Evolutionary conservation across 2,113 vertebrate species (phyloP).

Genomic region (Neomonachus schauinslandi): DNA sequence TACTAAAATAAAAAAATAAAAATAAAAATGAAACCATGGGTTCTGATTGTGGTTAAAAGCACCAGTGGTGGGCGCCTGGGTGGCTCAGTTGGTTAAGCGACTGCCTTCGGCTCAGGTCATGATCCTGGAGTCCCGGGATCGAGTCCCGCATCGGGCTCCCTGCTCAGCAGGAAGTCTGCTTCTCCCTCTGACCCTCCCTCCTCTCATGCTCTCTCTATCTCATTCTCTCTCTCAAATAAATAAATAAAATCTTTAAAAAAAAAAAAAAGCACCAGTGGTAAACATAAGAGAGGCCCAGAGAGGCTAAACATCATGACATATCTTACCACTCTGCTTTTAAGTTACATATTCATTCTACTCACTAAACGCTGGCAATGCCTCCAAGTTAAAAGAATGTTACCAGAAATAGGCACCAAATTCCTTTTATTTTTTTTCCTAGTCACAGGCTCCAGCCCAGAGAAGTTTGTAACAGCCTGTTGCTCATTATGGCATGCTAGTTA

Average conservation of each 20-base stretch:
- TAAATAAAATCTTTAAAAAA: too few relatives aligned
- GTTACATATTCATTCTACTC: neutral
- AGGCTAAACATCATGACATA: neutral
- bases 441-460: neutral
- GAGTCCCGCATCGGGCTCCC: too few relatives aligned
- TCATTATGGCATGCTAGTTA: constrained; percentile 17
- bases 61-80: too few relatives aligned
- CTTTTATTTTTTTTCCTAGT: too few relatives aligned
- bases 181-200: too few relatives aligned
- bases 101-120: too few relatives aligned
- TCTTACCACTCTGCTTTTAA: neutral
- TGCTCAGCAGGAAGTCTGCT: too few relatives aligned
- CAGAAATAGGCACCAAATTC: constrained; percentile 59
- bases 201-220: too few relatives aligned
- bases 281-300: neutral
- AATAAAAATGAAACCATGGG: neutral
- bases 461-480: constrained; percentile 21
- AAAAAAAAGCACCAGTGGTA: neutral
- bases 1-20: too few relatives aligned
- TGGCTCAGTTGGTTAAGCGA: too few relatives aligned
- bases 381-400: constrained; percentile 49
- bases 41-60: neutral
- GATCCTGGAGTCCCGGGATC: too few relatives aligned
- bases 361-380: neutral
- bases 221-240: too few relatives aligned